Base-by-base conservation (phyloP, 2,888 invertebrate genomes). In the Drosophila dives region DNA sequence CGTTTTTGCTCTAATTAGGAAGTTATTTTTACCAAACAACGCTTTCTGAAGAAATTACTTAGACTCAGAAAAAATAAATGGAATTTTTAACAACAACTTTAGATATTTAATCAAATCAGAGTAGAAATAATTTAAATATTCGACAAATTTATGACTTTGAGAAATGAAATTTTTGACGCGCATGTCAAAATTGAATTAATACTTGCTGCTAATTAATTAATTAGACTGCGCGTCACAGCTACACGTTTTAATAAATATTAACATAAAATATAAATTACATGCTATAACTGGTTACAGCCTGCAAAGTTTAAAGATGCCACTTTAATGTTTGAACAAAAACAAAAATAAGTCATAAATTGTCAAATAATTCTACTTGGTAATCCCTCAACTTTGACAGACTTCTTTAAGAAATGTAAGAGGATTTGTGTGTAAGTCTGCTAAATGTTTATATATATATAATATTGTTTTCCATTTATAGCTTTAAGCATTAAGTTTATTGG, bases 401-500 rank as follows among this genome's bases (percentile, higher is more conserved):
- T 50, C 32, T 23, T 10, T 15, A 15, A 15, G 12, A 45, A 32
- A 67, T 26, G 32, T 65, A 42, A 56, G 29, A 51, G 62, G 33
- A 51, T 45, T 53, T 36, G 68, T 66, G 63, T 29, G 11, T 20
- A 54, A 38, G 32, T 53, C 20, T 20, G 23, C 40, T 49, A 63
- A 36, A 29, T 53, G 51, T 58, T 61, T 26, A 23, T 75, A 67
- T 80, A 67, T 80, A 72, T 80, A 72, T 77, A 81, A 69, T 84
- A 72, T 75, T 70, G 65, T 72, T 65, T 64, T 49, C 51, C 49
- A 38, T 34, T 59, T 48, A 53, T 36, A 17, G 50, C 61, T 51
- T 34, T 23, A 40, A 38, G 68, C 55, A 38, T 54, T 59, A 26
- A 62, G 72, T 74, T 72, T 71, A 69, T 70, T 81, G 62, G 66